Percentiles rank a stretch among this genome's conserved stretches.
These are phyloP conservation scores for Lepidurus apus DNA, from an alignment of 1,140 invertebrate genomes.

Conservation along the genomic window DNA sequence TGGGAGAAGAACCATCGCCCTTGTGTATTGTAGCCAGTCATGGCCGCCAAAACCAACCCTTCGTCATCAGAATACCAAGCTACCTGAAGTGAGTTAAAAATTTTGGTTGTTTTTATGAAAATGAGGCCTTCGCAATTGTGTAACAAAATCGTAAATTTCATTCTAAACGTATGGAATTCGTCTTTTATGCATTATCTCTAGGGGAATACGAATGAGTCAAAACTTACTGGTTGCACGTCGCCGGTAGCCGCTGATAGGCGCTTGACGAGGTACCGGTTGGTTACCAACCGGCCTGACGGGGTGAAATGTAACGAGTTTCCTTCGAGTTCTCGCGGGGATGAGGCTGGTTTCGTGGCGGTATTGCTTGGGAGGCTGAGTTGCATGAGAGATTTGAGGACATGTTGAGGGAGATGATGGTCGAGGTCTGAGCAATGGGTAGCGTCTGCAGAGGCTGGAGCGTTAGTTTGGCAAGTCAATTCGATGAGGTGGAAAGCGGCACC, in stretches of 20 bases:
- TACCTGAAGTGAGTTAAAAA: background rate
- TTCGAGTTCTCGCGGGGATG: slow-evolving; percentile 29
- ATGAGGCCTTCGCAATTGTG: background rate
- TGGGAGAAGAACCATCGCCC: slow-evolving; percentile 33
- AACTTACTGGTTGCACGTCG: slow-evolving; percentile 25
- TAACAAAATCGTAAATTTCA: background rate
- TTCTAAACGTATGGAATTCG: too few species aligned
- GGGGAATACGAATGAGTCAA: background rate
- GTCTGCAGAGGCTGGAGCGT: background rate
- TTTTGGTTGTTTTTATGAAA: background rate
- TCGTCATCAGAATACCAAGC: slow-evolving; percentile 36
- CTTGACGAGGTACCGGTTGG: slow-evolving; percentile 33
- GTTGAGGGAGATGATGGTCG: slow-evolving; percentile 7
- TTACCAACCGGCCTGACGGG: slow-evolving; percentile 31
- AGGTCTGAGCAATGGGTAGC: slow-evolving; percentile 3
- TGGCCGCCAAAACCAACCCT: slow-evolving; percentile 33
- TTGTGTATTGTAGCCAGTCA: slow-evolving; percentile 26
- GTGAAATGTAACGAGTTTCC: slow-evolving; percentile 31
- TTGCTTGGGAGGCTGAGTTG: slow-evolving; percentile 31
- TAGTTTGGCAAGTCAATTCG: slow-evolving; percentile 30
- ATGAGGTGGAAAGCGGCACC: slow-evolving; percentile 34
- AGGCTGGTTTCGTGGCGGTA: slow-evolving; percentile 1
- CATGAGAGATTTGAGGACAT: slow-evolving; percentile 27
- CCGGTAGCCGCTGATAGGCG: slow-evolving; percentile 29
- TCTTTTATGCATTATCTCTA: too few species aligned